Base-by-base conservation (phyloP, 2,797 vertebrate species). In the Enteromius unitaeniatus region DNA sequence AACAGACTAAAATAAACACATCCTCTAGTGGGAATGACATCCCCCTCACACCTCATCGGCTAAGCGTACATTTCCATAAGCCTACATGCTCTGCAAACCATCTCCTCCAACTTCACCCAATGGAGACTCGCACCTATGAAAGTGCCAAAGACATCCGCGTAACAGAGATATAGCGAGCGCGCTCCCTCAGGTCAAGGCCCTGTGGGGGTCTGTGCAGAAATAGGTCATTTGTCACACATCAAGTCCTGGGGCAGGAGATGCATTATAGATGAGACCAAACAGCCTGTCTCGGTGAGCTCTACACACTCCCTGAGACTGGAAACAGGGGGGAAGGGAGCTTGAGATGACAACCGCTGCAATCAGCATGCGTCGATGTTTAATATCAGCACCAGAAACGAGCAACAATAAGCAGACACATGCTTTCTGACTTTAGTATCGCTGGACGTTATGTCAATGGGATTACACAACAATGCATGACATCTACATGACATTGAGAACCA, bases 161-260 rank as follows among this genome's bases (percentile, higher is more conserved):
- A 76, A 28, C 81, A 49, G 79, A 69, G 40, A 40, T 26, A 26
- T 37, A 62, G 37, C 28, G 47, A 85, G 76, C 84, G 51, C 79
- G 28, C 88, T 91, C 91, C 89, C 93, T 85, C 89, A 89, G 94
- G 95, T 95, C 93, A 94, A 91, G 92, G 91, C 93, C 94, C 93
- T 88, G 86, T 93, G 93, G 93, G 93, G 93, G 94, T 95, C 94
- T 93, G 92, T 88, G 89, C 92, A 94, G 92, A 95, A 95, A 95
- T 95, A 95, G 95, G 95, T 95, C 95, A 95, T 95, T 95, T 95
- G 93, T 95, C 93, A 95, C 94, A 94, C 94, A 94, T 94, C 92
- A 93, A 94, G 94, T 95, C 95, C 93, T 88, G 87, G 92, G 92
- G 94, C 93, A 93, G 90, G 79, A 88, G 88, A 93, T 95, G 93